Evolutionary conservation across 2,888 invertebrate genomes (phyloP).

Genomic region (Micoletzkya japonica): DNA sequence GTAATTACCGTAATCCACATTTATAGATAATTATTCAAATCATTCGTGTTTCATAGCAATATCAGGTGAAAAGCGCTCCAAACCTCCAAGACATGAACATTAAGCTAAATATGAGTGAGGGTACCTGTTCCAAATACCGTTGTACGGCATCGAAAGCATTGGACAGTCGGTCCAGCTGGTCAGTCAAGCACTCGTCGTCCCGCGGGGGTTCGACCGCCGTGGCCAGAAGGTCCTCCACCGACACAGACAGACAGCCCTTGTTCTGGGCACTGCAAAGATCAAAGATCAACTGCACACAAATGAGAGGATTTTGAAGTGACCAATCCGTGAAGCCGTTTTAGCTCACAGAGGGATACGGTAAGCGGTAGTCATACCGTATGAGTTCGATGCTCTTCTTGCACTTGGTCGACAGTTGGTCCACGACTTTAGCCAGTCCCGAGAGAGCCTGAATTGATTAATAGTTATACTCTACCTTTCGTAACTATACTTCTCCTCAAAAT

Average conservation of each 20-base stretch:
- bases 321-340: neutral
- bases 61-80: neutral
- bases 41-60: neutral
- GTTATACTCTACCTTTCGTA: neutral
- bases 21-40: neutral
- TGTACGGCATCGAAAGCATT: conserved; percentile 54
- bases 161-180: conserved; percentile 45
- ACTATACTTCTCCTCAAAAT: neutral
- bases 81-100: neutral
- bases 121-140: conserved; percentile 30
- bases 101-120: neutral
- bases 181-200: conserved; percentile 41
- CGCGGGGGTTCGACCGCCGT: conserved; percentile 48
- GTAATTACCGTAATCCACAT: conserved; percentile 11
- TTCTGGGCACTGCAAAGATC: conserved; percentile 39
- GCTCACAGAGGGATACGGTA: neutral
- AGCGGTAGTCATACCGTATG: conserved; percentile 40
- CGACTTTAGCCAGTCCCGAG: conserved; percentile 43
- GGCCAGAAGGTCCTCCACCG: conserved; percentile 48
- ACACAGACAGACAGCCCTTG: conserved; percentile 52
- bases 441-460: neutral
- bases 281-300: neutral
- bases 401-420: conserved; percentile 59
- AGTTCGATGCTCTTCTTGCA: conserved; percentile 61
- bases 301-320: neutral